Conservation (phyloP, 2,113 vertebrate species). For the Formicarius rufipectus region DNA sequence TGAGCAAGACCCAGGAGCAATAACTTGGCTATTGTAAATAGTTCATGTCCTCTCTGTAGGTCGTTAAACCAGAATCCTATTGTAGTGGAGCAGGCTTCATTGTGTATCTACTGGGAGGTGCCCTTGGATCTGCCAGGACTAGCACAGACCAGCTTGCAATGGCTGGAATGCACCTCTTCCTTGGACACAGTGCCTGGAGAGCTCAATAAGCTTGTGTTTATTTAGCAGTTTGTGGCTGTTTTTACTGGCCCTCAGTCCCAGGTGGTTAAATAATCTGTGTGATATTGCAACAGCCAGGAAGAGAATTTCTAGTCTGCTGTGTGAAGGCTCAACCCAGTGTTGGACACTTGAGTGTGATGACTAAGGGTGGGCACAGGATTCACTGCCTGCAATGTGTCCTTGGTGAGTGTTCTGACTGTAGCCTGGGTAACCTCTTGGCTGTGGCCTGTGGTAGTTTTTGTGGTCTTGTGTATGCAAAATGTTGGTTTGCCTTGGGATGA, state of each 20-base stretch:
- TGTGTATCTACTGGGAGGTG: slow-evolving; percentile 47
- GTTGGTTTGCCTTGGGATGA: neutral
- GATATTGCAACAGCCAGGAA: neutral
- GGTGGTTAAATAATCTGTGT: neutral
- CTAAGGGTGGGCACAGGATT: neutral
- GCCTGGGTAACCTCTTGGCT: neutral
- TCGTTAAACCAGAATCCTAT: neutral
- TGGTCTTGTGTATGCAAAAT: neutral
- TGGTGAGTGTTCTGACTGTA: neutral
- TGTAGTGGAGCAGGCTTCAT: neutral
- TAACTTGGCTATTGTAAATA: neutral
- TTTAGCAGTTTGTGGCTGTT: neutral
- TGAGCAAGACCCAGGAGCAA: neutral
- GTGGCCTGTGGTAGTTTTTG: neutral
- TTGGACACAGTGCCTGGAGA: neutral
- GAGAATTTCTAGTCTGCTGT: neutral
- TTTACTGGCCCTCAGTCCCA: neutral
- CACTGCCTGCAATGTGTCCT: neutral
- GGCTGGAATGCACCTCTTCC: neutral
- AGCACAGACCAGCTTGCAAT: neutral
- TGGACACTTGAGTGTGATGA: neutral
- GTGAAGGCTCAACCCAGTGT: neutral
- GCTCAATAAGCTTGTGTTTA: neutral
- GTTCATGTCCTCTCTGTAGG: neutral
- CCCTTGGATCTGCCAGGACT: neutral